These are phyloP conservation scores for Corydoras maculifer DNA, from an alignment of 2,113 vertebrate species.

Conservation along the genomic window DNA sequence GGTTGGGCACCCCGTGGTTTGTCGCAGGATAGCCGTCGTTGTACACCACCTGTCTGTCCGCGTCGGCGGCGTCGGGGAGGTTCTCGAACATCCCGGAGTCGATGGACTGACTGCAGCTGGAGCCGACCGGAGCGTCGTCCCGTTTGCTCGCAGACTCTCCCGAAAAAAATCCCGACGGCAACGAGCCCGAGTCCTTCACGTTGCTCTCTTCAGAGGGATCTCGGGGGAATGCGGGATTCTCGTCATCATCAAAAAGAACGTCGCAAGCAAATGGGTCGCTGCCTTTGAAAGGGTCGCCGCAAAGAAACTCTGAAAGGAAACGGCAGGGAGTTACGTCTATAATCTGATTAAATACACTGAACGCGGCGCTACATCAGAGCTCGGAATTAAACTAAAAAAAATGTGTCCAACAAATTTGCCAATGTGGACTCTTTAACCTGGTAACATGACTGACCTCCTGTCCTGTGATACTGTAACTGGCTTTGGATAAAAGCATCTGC, in stretches of 20 bases:
- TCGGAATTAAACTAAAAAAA: too few relatives aligned
- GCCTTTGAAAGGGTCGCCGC: conserved; percentile 92
- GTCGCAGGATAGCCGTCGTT: background rate
- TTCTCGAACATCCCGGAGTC: conserved; percentile 29
- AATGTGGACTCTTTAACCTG: too few relatives aligned
- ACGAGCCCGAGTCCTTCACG: background rate
- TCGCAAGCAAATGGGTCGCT: conserved; percentile 89
- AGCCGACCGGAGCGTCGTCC: background rate
- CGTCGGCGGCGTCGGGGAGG: conserved; percentile 5
- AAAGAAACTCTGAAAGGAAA: conserved; percentile 71
- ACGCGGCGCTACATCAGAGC: too few relatives aligned
- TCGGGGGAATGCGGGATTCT: conserved; percentile 51
- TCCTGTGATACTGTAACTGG: too few relatives aligned
- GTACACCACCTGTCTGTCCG: conserved; percentile 1
- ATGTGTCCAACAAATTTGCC: too few relatives aligned
- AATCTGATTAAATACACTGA: background rate
- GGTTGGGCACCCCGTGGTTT: too few relatives aligned
- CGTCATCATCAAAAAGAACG: conserved; percentile 71
- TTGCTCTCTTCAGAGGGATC: conserved; percentile 8
- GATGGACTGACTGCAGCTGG: conserved; percentile 24
- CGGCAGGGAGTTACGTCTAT: background rate
- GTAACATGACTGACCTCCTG: too few relatives aligned
- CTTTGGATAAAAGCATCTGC: too few relatives aligned
- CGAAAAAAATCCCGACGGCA: background rate
- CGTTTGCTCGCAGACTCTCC: conserved; percentile 7